These are phyloP conservation scores for Halichondria panicea DNA, from an alignment of 37 sponge, comb jelly and placozoan species.

Conservation along the genomic window DNA sequence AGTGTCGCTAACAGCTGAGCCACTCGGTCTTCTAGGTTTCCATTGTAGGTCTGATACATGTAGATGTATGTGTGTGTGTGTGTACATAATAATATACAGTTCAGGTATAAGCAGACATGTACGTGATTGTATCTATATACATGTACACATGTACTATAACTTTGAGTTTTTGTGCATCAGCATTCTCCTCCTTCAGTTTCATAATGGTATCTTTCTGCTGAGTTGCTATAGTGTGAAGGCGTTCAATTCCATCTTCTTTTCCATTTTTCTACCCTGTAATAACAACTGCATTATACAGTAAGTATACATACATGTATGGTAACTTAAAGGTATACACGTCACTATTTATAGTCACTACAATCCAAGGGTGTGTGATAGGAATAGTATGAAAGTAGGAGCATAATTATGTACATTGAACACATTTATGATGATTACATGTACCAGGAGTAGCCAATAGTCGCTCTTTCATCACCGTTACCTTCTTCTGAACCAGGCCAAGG, in stretches of 20 bases:
- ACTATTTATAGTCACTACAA: background rate
- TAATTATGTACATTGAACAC: background rate
- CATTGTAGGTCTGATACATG: conserved; percentile 23
- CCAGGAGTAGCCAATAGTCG: conserved; percentile 1
- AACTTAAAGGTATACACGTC: background rate
- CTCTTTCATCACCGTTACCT: conserved; percentile 51
- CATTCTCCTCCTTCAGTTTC: conserved; percentile 25
- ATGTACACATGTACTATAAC: conserved; percentile 26
- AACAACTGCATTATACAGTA: background rate
- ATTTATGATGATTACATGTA: background rate
- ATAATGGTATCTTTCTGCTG: conserved; percentile 32
- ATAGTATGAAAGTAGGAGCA: too few relatives aligned
- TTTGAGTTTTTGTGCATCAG: conserved; percentile 31
- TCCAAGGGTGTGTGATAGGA: too few relatives aligned
- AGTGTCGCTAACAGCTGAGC: conserved; percentile 1
- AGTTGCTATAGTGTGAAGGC: conserved; percentile 5
- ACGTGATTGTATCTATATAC: background rate
- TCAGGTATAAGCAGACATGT: background rate
- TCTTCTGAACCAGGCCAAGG: conserved; percentile 65
- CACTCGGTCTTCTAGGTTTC: conserved; percentile 23
- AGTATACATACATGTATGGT: background rate
- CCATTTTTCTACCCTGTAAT: conserved; percentile 26
- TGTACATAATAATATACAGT: too few relatives aligned
- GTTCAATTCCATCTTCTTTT: conserved; percentile 51
- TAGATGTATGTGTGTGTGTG: background rate